Base-by-base conservation (phyloP, 2,797 vertebrate genomes). In the Lepus oiostolus region DNA sequence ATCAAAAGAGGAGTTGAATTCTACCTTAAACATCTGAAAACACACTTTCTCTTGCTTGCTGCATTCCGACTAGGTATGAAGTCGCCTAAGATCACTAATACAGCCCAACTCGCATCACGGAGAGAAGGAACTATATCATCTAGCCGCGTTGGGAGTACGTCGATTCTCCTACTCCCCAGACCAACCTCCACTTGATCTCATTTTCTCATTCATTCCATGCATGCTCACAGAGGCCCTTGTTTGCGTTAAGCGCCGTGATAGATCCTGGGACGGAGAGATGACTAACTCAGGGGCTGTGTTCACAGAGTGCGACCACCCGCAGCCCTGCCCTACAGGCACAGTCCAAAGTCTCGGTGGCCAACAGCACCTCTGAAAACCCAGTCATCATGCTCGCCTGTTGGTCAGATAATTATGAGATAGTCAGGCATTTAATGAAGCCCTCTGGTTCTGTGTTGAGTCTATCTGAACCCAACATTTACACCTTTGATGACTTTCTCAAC, bases 401-500 rank as follows among this genome's bases (percentile, higher is more conserved):
- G 65, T 90, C 70, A 89, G 72, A 28, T 85, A 88, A 92, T 80
- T 92, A 35, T 63, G 72, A 82, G 28, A 11, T 74, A 71, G 74
- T 90, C 75, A 92, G 67, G 30, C 91, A 83, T 77, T 96, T 92
- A 89, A 80, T 30, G 8, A 91, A 96, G 35, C 30, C 35, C 58
- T 88, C 80, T n/a, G 26, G 92, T 86, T 90, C 30, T 86, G 26
- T 38, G 24, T 65, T 71, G 76, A 50, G 63, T 95, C 83, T 71
- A 24, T 62, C 63, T 80, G 72, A 95, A 95, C 7, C 62, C 77
- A 88, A 80, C 70, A 91, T 54, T 87, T 94, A 94, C 30, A 91
- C 70, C 92, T 92, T 84, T 50, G 93, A 96, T 95, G 50, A 90
- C 32, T 95, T 58, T 92, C 90, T 89, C 85, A 62, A 94, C 71